Base-by-base conservation (phyloP, 53 echinoderm and acorn worm species). In the Astropecten irregularis region DNA sequence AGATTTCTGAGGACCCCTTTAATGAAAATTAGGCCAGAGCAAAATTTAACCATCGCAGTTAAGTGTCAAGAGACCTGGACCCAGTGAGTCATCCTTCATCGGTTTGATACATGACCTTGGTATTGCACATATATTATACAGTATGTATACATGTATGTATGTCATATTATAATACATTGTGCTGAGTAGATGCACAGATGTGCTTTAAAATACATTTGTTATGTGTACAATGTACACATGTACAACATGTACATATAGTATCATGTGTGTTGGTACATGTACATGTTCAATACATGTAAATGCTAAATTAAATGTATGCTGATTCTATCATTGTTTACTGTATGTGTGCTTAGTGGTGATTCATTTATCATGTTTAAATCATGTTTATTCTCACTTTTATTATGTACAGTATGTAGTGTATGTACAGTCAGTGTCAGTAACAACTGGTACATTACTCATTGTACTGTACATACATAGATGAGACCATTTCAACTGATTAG, bases 61-160 rank as follows among this genome's bases (percentile, higher is more conserved):
- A n/a, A 25, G 56, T 38, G 38, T 57, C 18, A 28, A 57, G 74
- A 57, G 74, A 39, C 39, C 40, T 57, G 42, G 74, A 50, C 15
- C 13, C 32, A 37, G 39, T 74, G 74, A 74, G 57, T 74, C 74
- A 74, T 74, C 57, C 14, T 16, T 39, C 74, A 74, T 74, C 56
- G 16, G 3, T 27, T 35, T 13, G 39, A 54, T 25, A 57, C 57
- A 55, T 37, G 56, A 74, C 74, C 74, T 74, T 74, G 74, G 57
- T 56, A 18, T 35, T 42, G 42, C 11, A 42, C 42, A 11, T 42
- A 11, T 42, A 42, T 11, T 42, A 42, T 42, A 42, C 42, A 8
- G 42, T 42, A 42, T 11, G 11, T 11, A 11, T 42, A 42, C 42
- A 42, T 42, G 42, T 42, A 42, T 42, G 42, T 42, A 11, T 32